Base-by-base conservation (phyloP, 2,888 invertebrate species). In the Megamerina dolium region DNA sequence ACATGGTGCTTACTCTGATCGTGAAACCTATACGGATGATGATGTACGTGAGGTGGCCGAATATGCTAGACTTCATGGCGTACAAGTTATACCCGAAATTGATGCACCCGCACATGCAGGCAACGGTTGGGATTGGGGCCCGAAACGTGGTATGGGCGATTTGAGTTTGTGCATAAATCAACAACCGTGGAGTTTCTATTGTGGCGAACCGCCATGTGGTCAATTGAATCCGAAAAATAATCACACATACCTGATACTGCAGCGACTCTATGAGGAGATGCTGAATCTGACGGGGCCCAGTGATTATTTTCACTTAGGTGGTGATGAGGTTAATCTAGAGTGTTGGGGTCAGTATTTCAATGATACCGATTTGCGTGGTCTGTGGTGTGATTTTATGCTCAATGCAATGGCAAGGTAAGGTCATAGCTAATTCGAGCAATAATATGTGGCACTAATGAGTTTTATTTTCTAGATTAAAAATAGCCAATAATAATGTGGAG, bases 51-150 rank as follows among this genome's bases (percentile, higher is more conserved):
- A 83, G 16, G 73, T 94, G 27, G 83, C 87, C 4, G 79, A 82
- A 27, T 87, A 83, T 62, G 90, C 88, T 1, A 75, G 81, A 51
- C 65, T 85, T n/a, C 77, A 90, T 45, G 95, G 94, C 0, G 81
- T 95, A 39, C 78, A 93, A 50, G 83, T 93, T 10, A 71, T 95
- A 40, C 79, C 93, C 1, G 95, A 95, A 73, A 82, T 93, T 43
- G 93, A 93, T 71, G 85, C 89, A 10, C 94, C 94, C 1, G 90
- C 89, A 4, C 91, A 92, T 68, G 87, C 87, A 3, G 88, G 89
- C 3, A 84, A 86, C 54, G 89, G 89, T 2, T 90, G 88, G 88
- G 80, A 81, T 50, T 88, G 87, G 87, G 87, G 87, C 14, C 80
- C 82, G 1, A 74, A 79, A 41, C 80, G 81, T 42, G 85, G 87